A percentile compares a stretch with the other conserved stretches of the same genome.
phyloP scores from a whole-genome alignment of 2,113 vertebrate genomes.

The Paradisaea rubra region DNA sequence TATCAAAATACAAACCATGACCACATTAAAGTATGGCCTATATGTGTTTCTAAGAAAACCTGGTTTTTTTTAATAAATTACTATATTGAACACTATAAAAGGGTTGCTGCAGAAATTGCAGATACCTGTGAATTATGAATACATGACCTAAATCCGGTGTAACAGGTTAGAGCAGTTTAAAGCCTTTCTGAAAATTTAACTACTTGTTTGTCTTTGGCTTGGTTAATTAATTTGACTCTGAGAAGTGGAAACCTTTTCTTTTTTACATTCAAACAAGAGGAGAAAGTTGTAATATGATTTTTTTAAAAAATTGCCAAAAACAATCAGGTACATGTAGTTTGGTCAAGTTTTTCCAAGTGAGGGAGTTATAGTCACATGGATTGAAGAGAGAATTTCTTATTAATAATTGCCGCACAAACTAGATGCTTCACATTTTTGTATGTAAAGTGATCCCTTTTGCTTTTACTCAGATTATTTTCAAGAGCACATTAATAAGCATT shows the following conservation, averaged over 20 bases:
- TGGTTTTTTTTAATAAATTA: not conserved
- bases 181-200: not conserved
- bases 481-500: not conserved
- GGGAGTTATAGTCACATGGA: not conserved
- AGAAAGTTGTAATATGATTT: not conserved
- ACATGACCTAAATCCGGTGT: not conserved
- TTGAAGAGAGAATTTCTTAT: not conserved
- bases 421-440: not conserved
- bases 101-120: not conserved
- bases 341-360: not conserved
- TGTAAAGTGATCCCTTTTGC: not conserved
- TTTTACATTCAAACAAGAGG: not conserved
- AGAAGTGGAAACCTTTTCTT: not conserved
- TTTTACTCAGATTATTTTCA: not conserved
- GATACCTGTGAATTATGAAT: not conserved
- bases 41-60: not conserved
- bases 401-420: not conserved
- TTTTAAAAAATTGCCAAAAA: not conserved
- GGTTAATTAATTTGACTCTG: not conserved
- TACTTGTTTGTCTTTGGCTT: not conserved
- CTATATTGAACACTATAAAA: not conserved
- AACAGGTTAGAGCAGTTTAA: not conserved
- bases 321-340: not conserved
- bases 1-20: not conserved
- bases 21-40: not conserved